These are phyloP conservation scores for Zosterops hypoxanthus DNA, from an alignment of 2,113 vertebrate species.

Conservation along the genomic window DNA sequence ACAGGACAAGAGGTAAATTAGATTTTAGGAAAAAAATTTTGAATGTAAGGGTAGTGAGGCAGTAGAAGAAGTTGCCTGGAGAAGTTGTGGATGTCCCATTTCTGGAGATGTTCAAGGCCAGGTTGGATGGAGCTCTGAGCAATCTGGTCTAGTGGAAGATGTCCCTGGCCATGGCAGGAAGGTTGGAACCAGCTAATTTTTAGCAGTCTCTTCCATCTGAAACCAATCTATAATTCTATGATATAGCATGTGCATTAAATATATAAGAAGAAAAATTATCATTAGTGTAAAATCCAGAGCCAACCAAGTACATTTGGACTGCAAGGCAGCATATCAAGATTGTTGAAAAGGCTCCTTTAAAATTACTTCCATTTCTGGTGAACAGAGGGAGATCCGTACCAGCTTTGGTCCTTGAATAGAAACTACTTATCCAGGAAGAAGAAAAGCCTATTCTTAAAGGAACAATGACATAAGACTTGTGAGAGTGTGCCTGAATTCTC, in stretches of 20 bases:
- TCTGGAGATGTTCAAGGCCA: neutral
- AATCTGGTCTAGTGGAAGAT: neutral
- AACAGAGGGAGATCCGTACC: neutral
- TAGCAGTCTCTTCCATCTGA: neutral
- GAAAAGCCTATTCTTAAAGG: neutral
- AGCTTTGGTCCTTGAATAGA: neutral
- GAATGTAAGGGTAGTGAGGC: neutral
- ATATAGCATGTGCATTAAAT: neutral
- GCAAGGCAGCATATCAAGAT: neutral
- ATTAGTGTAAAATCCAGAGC: neutral
- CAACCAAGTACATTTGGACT: neutral
- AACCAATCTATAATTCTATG: neutral
- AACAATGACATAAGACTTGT: neutral
- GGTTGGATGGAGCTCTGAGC: neutral
- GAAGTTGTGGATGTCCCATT: neutral
- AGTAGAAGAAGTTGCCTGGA: neutral
- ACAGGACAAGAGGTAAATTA: neutral
- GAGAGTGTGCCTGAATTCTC: neutral
- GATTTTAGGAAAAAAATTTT: neutral
- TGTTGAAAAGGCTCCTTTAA: neutral
- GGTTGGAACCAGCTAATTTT: neutral
- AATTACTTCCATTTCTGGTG: neutral
- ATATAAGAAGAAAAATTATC: neutral
- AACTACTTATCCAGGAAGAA: neutral
- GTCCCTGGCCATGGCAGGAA: neutral